Evolutionary conservation across 2,113 vertebrate species (phyloP), one percentile per base, ranked within the genome.

Genomic region (Collichthys lucidus): DNA sequence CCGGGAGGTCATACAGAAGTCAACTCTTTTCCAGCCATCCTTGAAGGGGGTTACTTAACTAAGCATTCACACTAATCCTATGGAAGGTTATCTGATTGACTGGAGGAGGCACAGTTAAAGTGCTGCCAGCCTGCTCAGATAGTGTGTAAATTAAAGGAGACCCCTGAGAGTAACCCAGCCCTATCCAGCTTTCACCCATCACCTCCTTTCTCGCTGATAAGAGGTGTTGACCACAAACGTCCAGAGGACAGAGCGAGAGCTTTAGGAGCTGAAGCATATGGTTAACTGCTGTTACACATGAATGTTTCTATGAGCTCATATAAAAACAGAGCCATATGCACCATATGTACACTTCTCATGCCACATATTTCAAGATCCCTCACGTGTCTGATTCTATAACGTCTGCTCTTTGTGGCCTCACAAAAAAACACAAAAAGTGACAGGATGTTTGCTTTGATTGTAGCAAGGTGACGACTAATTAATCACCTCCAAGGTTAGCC

Each of bases 21-120:
- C 93, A 92, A 49, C 78, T 76, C 76, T 86, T 61, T 46, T 46
- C 77, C 63, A 88, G 87, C 69, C 65, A 71, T 80, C 78, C 89
- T 90, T 40, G 66, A 60, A 89, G 83, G 71, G n/a, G 76, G 35
- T 77, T 73, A 74, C 63, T 89, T 85, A 86, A 75, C 71, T 52
- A 42, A 75, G 31, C 74, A 57, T 83, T 91, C 81, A 71, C 82
- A 80, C 86, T 83, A 77, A 75, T 91, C 64, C 79, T 73, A 52
- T 67, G 14, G 63, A 74, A 46, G 56, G 84, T 88, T 91, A 93
- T 93, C 89, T 89, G 83, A 90, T 60, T 72, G 90, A 86, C 80
- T 83, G 42, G 68, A 87, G 80, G 74, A 87, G 77, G 29, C 67
- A 79, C 73, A 70, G 88, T 59, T 47, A 5, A 83, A 87, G 81